phyloP scores from a whole-genome alignment of 2,797 vertebrate genomes.

The Lithobates pipiens region DNA sequence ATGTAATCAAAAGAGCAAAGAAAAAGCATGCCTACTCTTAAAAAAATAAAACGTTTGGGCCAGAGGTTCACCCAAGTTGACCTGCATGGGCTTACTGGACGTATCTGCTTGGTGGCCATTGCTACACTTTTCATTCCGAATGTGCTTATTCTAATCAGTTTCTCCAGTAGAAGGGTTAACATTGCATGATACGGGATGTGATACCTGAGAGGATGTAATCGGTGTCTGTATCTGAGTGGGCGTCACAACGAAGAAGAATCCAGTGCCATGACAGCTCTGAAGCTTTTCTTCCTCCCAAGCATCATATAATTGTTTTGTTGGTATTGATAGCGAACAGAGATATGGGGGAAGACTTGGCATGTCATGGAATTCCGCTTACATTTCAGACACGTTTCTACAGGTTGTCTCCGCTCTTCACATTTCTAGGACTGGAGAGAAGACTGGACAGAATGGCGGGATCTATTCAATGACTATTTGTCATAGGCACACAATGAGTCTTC shows the following conservation, averaged over 20 bases:
- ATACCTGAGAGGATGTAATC: slow-evolving; percentile 1
- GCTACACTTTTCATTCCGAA: no score
- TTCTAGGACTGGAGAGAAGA: background rate
- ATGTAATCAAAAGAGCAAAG: no score
- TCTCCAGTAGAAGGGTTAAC: background rate
- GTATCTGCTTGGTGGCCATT: no score
- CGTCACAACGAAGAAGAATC: slow-evolving; percentile 37
- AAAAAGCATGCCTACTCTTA: no score
- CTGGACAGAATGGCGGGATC: background rate
- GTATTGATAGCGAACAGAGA: slow-evolving; percentile 31
- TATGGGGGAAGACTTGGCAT: slow-evolving; percentile 1
- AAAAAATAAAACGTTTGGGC: no score
- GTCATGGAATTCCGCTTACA: slow-evolving; percentile 5
- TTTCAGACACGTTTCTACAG: slow-evolving; percentile 37
- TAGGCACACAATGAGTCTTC: background rate
- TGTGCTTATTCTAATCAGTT: no score
- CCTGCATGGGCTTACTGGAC: no score
- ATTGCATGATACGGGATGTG: background rate
- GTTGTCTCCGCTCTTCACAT: background rate
- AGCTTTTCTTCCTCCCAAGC: slow-evolving; percentile 12
- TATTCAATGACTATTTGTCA: background rate
- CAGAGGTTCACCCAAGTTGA: no score
- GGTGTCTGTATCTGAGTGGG: slow-evolving; percentile 17
- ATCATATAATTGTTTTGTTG: slow-evolving; percentile 50
- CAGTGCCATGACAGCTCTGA: slow-evolving; percentile 15